Evolutionary conservation across 2,113 vertebrate species (phyloP).

Genomic region (Oostethus manadensis): DNA sequence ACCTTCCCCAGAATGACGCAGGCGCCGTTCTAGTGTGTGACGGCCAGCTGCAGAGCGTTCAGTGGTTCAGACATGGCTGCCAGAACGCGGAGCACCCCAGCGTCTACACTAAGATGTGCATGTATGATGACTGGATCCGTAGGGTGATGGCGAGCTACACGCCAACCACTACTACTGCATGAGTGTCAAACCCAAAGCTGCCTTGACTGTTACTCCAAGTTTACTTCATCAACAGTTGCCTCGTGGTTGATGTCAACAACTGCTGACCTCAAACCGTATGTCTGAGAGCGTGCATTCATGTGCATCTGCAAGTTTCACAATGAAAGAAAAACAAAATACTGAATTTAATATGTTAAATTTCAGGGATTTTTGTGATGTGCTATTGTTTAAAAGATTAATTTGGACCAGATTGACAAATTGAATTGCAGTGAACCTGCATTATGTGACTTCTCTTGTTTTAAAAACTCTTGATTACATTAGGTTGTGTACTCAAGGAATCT

Average conservation of each 20-base stretch:
- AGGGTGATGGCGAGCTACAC: slow-evolving; percentile 13
- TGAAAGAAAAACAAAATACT: background rate
- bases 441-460: background rate
- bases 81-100: slow-evolving; percentile 16
- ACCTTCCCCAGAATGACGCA: slow-evolving; percentile 15
- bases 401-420: background rate
- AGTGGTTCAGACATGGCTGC: slow-evolving; percentile 42
- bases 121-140: slow-evolving; percentile 44
- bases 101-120: slow-evolving; percentile 49
- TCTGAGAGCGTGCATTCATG: background rate
- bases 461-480: too few species aligned
- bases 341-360: background rate
- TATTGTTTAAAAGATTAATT: background rate
- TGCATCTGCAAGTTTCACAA: background rate
- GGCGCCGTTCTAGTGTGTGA: slow-evolving; percentile 52
- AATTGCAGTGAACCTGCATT: too few species aligned
- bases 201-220: slow-evolving; percentile 37
- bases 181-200: background rate
- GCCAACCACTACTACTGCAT: background rate
- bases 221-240: background rate
- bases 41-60: slow-evolving; percentile 54
- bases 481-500: too few species aligned
- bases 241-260: background rate
- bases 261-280: background rate
- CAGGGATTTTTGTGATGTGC: background rate